phyloP scores from a whole-genome alignment of 2,797 vertebrate species.

The Diplodus puntazzo region DNA sequence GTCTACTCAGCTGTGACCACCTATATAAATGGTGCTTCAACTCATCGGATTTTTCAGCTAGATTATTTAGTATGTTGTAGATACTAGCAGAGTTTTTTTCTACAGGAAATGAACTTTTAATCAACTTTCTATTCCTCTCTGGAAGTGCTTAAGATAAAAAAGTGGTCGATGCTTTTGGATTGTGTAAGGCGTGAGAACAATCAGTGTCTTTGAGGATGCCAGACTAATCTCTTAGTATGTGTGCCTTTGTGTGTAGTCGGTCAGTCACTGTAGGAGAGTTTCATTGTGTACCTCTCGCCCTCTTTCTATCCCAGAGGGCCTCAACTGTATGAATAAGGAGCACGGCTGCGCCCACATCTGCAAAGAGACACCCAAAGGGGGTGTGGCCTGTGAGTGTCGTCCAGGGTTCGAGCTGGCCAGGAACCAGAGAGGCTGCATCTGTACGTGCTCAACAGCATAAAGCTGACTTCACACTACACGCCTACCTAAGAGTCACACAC shows the following conservation, averaged over 20 bases:
- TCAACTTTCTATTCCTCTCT: constrained; percentile 20
- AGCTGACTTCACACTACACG: constrained; percentile 4
- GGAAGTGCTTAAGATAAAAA: constrained; percentile 38
- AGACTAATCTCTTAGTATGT: constrained; percentile 76
- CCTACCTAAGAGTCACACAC: background rate
- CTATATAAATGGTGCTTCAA: constrained; percentile 59
- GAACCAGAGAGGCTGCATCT: constrained; percentile 95
- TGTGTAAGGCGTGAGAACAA: constrained; percentile 69
- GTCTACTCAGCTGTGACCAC: constrained; percentile 70
- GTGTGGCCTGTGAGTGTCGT: constrained; percentile 95
- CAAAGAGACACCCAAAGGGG: constrained; percentile 94
- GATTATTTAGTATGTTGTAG: constrained; percentile 17
- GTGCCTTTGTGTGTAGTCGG: constrained; percentile 73
- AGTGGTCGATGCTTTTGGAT: constrained; percentile 57
- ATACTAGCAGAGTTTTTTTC: constrained; percentile 11
- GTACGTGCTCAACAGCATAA: constrained; percentile 84
- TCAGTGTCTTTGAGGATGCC: constrained; percentile 71
- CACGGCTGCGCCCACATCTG: constrained; percentile 98
- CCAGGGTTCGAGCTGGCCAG: constrained; percentile 96
- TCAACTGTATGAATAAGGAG: constrained; percentile 99
- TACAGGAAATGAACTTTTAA: constrained; percentile 1
- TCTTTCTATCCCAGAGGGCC: constrained; percentile 91
- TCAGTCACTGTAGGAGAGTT: constrained; percentile 81
- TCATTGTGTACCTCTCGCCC: constrained; percentile 78
- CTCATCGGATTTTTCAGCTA: constrained; percentile 41